Evolutionary conservation across 1,140 invertebrate genomes (phyloP).

Genomic region (Ptiloglossa arizonensis): DNA sequence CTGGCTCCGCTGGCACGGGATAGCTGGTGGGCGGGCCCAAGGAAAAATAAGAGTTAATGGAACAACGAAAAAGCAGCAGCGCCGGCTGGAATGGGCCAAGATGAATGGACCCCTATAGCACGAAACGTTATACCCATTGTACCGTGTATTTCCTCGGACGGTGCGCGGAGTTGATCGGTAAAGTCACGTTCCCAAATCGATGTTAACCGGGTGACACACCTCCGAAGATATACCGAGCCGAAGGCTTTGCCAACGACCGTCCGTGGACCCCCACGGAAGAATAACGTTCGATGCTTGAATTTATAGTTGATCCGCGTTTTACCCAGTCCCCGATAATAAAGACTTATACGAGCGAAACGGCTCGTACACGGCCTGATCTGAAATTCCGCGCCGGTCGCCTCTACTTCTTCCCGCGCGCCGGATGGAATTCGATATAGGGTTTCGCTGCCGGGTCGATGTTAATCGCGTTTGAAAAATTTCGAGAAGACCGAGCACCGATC

Average conservation of each 20-base stretch:
- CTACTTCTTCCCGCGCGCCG: neutral
- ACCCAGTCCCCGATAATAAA: slow-evolving; percentile 15
- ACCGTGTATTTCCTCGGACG: slow-evolving; percentile 38
- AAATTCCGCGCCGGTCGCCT: slow-evolving; percentile 15
- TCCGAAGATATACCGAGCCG: no score
- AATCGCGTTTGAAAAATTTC: slow-evolving; percentile 27
- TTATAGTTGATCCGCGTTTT: slow-evolving; percentile 9
- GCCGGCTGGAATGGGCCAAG: slow-evolving; percentile 62
- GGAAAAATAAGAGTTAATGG: slow-evolving; percentile 72
- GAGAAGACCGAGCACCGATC: neutral
- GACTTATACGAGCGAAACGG: slow-evolving; percentile 3
- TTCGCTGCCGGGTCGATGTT: slow-evolving; percentile 8
- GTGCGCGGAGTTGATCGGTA: slow-evolving; percentile 15
- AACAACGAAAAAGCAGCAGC: slow-evolving; percentile 63
- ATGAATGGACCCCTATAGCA: slow-evolving; percentile 66
- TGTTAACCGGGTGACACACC: slow-evolving; percentile 19
- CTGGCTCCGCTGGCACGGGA: slow-evolving; percentile 49
- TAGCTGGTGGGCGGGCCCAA: slow-evolving; percentile 52
- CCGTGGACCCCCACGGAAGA: neutral
- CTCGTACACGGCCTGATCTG: slow-evolving; percentile 7
- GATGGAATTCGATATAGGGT: slow-evolving; percentile 29
- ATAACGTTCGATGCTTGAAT: neutral
- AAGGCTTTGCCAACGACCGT: neutral
- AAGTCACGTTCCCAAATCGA: slow-evolving; percentile 34
- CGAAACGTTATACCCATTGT: slow-evolving; percentile 57